These are phyloP conservation scores for Muscicapa adusta DNA, from an alignment of 2,113 vertebrate genomes.

Conservation along the genomic window DNA sequence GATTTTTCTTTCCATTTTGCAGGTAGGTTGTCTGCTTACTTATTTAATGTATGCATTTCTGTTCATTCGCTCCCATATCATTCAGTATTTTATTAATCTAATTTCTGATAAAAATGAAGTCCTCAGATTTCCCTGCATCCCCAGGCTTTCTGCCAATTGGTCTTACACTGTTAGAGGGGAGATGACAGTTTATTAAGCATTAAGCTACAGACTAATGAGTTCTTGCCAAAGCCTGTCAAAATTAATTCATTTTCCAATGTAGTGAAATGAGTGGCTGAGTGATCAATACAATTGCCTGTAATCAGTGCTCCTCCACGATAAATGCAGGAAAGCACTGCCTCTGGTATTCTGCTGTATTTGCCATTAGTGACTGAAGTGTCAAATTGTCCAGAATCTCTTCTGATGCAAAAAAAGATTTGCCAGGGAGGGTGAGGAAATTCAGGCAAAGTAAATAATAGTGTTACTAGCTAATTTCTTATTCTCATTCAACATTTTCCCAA, in stretches of 20 bases:
- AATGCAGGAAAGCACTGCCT: not conserved
- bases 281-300: constrained; percentile 12
- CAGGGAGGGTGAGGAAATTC: not conserved
- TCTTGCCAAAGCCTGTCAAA: constrained; percentile 53
- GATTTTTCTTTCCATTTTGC: not conserved
- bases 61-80: not conserved
- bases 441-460: constrained; percentile 9
- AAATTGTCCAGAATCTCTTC: not conserved
- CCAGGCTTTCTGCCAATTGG: not conserved
- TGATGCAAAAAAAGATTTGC: not conserved
- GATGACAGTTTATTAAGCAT: constrained; percentile 41
- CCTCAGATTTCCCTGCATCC: not conserved
- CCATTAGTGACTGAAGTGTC: not conserved
- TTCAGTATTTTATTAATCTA: not conserved
- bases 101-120: not conserved
- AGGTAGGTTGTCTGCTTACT: not conserved
- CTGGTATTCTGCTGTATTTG: not conserved
- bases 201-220: constrained; percentile 13
- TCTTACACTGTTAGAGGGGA: not conserved
- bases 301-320: not conserved
- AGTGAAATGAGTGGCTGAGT: not conserved
- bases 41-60: not conserved
- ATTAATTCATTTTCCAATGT: constrained; percentile 24
- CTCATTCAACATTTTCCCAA: not conserved
- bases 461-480: constrained; percentile 23